Conservation (phyloP, 2,113 vertebrate genomes). For the Strigops habroptila region DNA sequence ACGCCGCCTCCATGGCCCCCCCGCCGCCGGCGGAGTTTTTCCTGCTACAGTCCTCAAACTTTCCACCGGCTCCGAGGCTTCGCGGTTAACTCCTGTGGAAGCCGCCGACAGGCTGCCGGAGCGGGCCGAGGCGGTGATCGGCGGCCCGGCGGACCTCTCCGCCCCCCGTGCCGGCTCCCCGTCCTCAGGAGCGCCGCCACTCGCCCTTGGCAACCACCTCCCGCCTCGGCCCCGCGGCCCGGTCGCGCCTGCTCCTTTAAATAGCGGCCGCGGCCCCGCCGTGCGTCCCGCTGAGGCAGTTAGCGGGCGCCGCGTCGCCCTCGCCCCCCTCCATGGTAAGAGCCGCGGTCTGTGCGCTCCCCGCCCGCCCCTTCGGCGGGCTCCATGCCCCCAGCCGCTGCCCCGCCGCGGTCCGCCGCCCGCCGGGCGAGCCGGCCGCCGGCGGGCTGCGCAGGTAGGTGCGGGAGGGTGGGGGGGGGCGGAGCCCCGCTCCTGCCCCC, state of each 20-base stretch:
- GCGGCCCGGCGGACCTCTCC: not conserved
- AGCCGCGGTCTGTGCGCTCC: not conserved
- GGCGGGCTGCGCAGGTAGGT: not conserved
- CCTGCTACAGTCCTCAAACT: not conserved
- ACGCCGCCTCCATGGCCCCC: no score
- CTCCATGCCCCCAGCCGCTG: not conserved
- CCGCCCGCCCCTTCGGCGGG: not conserved
- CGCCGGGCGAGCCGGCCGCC: not conserved
- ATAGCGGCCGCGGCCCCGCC: conserved; percentile 4
- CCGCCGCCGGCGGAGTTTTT: not conserved
- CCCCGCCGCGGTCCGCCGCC: not conserved
- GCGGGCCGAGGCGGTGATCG: not conserved
- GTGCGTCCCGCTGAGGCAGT: not conserved
- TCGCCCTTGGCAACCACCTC: not conserved
- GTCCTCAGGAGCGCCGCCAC: not conserved
- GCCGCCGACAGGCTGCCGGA: not conserved
- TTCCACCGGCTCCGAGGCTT: not conserved
- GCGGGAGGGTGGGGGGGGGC: not conserved
- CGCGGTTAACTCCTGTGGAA: not conserved
- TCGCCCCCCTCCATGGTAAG: conserved; percentile 37
- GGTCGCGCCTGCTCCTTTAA: conserved; percentile 54
- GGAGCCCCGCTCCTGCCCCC: not conserved
- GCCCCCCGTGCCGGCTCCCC: not conserved
- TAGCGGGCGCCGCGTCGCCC: not conserved
- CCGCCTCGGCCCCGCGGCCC: not conserved